Evolutionary conservation across 1,140 invertebrate genomes (phyloP).

Genomic region (Euura lappo): DNA sequence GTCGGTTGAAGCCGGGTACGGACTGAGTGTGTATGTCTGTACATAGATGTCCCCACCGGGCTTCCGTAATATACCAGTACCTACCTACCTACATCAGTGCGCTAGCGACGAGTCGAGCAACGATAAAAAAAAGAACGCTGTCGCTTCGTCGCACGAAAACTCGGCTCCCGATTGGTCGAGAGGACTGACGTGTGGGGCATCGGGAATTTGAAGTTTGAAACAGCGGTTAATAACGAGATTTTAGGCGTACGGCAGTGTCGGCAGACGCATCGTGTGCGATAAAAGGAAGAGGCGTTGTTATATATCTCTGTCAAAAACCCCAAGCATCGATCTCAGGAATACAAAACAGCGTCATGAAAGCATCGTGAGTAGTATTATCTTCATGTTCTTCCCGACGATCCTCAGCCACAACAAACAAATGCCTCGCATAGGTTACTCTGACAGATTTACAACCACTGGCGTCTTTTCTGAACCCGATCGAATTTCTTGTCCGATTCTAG

Average conservation of each 20-base stretch:
- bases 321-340: background rate
- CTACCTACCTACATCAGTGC: too few relatives aligned
- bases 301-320: background rate
- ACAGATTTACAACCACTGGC: background rate
- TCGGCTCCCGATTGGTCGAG: too few relatives aligned
- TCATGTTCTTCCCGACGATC: background rate
- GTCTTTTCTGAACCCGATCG: too few relatives aligned
- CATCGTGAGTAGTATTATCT: background rate
- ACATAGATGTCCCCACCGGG: too few relatives aligned
- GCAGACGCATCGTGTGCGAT: background rate
- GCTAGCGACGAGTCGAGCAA: too few relatives aligned
- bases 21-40: too few relatives aligned
- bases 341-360: background rate
- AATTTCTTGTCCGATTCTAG: slow-evolving; percentile 32
- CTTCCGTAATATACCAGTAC: too few relatives aligned
- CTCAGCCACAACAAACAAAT: background rate
- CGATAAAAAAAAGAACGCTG: too few relatives aligned
- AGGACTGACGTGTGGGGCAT: too few relatives aligned
- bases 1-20: too few relatives aligned
- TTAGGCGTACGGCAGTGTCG: background rate
- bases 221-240: background rate
- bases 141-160: too few relatives aligned
- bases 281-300: background rate
- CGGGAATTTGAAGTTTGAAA: background rate
- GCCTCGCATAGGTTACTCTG: background rate